Evolutionary conservation across 2,888 invertebrate genomes (phyloP).

Genomic region (Mesorhabditis belari): DNA sequence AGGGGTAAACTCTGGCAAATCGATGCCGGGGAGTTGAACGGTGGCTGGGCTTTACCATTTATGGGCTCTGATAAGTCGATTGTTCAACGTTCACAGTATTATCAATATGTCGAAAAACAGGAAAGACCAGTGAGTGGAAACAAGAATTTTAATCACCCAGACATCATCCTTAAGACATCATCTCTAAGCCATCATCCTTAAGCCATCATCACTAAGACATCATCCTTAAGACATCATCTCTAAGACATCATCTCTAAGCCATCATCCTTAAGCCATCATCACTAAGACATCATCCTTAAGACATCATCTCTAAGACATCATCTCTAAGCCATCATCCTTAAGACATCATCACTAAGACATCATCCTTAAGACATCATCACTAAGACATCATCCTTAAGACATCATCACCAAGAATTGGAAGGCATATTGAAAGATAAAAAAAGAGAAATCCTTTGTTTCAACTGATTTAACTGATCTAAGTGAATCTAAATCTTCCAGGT

Average conservation of each 20-base stretch:
- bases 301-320: too few species aligned
- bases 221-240: too few species aligned
- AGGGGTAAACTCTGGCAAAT: conserved; percentile 40
- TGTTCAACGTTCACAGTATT: conserved; percentile 68
- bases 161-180: neutral
- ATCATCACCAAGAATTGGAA: neutral
- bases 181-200: neutral
- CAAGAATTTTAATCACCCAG: too few species aligned
- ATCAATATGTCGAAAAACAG: conserved; percentile 65
- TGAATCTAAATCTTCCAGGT: conserved; percentile 18
- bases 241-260: too few species aligned
- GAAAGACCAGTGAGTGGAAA: conserved; percentile 64
- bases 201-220: too few species aligned
- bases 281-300: too few species aligned
- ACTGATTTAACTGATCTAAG: neutral
- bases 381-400: too few species aligned
- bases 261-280: too few species aligned
- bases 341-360: too few species aligned
- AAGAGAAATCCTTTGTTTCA: neutral
- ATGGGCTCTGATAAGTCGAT: conserved; percentile 58
- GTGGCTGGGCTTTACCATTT: conserved; percentile 70
- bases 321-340: too few species aligned
- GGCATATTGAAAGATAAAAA: conserved; percentile 4
- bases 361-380: too few species aligned
- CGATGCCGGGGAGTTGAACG: conserved; percentile 36